phyloP scores from a whole-genome alignment of 2,888 invertebrate genomes.

The Spicauda simplicius region DNA sequence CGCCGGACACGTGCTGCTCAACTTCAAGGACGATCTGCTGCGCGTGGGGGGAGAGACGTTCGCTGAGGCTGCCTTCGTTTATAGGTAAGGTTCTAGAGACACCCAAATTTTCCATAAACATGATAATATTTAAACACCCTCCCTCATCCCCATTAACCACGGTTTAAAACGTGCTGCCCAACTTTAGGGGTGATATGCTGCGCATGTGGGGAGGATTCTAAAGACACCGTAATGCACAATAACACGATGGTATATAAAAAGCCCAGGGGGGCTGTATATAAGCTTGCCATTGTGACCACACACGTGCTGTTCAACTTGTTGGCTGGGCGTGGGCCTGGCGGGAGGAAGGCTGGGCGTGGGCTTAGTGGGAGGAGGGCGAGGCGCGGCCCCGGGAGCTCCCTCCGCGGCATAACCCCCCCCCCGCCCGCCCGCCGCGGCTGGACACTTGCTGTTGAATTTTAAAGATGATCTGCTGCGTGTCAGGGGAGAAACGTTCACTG shows the following conservation, averaged over 20 bases:
- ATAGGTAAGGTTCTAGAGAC: conserved; percentile 48
- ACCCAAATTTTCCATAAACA: no score
- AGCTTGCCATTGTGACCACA: no score
- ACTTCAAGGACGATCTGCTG: conserved; percentile 59
- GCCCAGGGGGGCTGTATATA: no score
- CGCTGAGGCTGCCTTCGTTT: conserved; percentile 61
- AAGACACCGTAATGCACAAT: no score
- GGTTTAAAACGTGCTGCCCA: no score
- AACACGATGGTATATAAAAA: no score
- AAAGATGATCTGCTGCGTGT: conserved; percentile 64
- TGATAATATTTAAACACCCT: no score
- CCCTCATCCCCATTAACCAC: no score
- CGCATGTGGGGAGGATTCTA: no score
- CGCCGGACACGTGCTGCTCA: conserved; percentile 62
- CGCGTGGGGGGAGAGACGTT: conserved; percentile 76
- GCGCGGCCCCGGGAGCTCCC: conserved; percentile 37
- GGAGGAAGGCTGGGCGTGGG: conserved; percentile 53
- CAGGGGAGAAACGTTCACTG: conserved; percentile 70
- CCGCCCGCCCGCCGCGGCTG: conserved; percentile 62
- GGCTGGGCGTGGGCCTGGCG: conserved; percentile 54
- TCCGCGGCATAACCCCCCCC: conserved; percentile 47
- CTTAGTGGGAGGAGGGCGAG: conserved; percentile 44
- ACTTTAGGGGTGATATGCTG: no score
- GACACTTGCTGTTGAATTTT: conserved; percentile 57
- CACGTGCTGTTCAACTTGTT: no score